These are phyloP conservation scores for Gambusia holbrooki DNA, from an alignment of 2,113 vertebrate genomes.

Conservation along the genomic window DNA sequence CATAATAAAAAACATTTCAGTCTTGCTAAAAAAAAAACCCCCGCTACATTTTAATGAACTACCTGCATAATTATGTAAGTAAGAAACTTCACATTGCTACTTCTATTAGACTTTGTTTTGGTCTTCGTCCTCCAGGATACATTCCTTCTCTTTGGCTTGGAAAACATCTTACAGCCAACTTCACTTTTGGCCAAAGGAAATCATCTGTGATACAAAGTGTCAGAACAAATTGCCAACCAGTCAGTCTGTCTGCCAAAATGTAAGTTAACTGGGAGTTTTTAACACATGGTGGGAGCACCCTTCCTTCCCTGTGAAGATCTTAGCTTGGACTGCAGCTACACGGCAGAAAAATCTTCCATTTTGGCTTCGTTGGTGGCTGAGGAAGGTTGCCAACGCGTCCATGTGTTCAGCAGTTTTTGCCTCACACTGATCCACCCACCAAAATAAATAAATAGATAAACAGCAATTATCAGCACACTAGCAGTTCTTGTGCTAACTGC, in stretches of 20 bases:
- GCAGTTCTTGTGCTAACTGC: background rate
- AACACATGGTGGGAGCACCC: slow-evolving; percentile 23
- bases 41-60: slow-evolving; percentile 12
- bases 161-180: background rate
- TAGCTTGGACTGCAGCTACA: slow-evolving; percentile 13
- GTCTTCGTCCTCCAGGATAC: background rate
- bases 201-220: slow-evolving; percentile 7
- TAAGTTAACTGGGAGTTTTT: slow-evolving; percentile 18
- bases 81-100: slow-evolving; percentile 23
- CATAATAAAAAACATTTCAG: background rate
- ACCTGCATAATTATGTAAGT: slow-evolving; percentile 6
- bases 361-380: slow-evolving; percentile 1
- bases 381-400: background rate
- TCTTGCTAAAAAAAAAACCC: too few species aligned
- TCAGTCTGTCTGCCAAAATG: slow-evolving; percentile 10
- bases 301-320: slow-evolving; percentile 12
- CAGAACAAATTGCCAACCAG: slow-evolving; percentile 4
- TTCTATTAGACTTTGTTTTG: slow-evolving; percentile 6
- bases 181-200: slow-evolving; percentile 6
- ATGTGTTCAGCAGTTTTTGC: slow-evolving; percentile 5
- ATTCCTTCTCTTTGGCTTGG: slow-evolving; percentile 1
- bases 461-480: background rate
- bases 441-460: background rate
- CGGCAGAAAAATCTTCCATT: slow-evolving; percentile 9
- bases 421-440: background rate